Conservation (phyloP, 2,888 invertebrate genomes). For the Teleogryllus oceanicus region DNA sequence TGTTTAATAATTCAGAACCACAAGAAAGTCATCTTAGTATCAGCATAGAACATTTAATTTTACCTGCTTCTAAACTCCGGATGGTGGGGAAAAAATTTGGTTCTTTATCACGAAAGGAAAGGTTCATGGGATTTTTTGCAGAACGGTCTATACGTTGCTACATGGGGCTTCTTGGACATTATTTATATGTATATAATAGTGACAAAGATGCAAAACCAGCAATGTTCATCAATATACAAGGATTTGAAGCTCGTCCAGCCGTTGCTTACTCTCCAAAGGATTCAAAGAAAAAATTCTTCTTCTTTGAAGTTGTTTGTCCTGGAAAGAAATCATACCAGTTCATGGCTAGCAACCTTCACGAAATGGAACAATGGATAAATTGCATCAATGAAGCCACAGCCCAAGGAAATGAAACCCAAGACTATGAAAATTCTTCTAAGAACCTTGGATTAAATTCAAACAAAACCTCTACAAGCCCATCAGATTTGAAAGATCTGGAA, state of each 20-base stretch:
- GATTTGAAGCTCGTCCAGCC: constrained; percentile 41
- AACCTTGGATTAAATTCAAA: constrained; percentile 24
- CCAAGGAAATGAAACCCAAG: not conserved
- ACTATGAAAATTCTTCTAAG: not conserved
- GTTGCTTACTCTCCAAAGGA: constrained; percentile 31
- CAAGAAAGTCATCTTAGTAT: not conserved
- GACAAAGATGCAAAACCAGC: constrained; percentile 41
- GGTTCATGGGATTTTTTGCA: constrained; percentile 42
- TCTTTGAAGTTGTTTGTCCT: constrained; percentile 43
- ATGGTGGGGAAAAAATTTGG: constrained; percentile 40
- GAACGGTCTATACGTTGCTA: constrained; percentile 39
- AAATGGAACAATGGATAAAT: constrained; percentile 41
- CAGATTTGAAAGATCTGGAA: constrained; percentile 12
- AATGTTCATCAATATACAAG: constrained; percentile 39
- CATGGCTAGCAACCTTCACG: constrained; percentile 40
- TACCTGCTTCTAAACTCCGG: constrained; percentile 24
- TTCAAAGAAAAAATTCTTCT: constrained; percentile 39
- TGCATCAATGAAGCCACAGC: constrained; percentile 37
- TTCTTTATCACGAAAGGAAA: constrained; percentile 40
- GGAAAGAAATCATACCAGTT: constrained; percentile 43
- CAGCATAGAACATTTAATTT: not conserved
- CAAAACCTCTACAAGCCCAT: too few relatives aligned
- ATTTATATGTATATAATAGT: constrained; percentile 41
- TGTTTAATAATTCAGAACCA: not conserved
- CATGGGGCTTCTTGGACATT: constrained; percentile 40